Evolutionary conservation across 2,113 vertebrate species (phyloP), one percentile per base, ranked within the genome.

Genomic region (Orthochromis indermauri): DNA sequence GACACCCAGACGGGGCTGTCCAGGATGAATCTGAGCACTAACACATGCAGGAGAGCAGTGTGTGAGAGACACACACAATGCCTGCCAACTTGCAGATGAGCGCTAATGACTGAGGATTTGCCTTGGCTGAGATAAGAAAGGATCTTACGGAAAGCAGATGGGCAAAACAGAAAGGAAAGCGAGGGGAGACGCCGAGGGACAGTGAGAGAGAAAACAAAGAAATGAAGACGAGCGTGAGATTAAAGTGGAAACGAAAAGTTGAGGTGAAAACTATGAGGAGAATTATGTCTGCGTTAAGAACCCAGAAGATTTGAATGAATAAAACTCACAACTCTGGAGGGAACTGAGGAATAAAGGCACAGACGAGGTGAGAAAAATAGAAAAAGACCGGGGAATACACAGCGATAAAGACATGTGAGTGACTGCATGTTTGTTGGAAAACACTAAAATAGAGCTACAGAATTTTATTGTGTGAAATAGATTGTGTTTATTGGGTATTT

Each of bases 1-100:
- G 97, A 97, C 97, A 97, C 97, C 95, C 97, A 97, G 93, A 97
- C 97, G 3, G 96, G 95, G 83, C 87, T 7, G 87, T 87, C 84
- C 90, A 13, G 87, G 53, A 86, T 66, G 19, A 85, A 80, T 78
- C 21, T 9, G 80, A 86, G 71, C 45, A 10, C 35, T 4, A 17
- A 33, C 3, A 11, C 61, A 47, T 78, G 86, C 84, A 26, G 66
- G 78, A 81, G 71, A 84, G 83, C 86, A 53, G 81, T 42, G 12
- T 16, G 54, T 49, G 79, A 54, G 35, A 80, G 10, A 80, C 8
- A 84, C 80, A 80, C 16, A 91, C 28, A 55, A 40, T 37, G 24
- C 66, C 81, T 76, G 90, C 91, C 90, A 92, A 80, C 81, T 53
- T 17, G 26, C 55, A 80, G 76, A 88, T 84, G 89, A 97, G 94